Percentiles rank a stretch among this genome's conserved stretches.
These are phyloP conservation scores for Epistrophe eligans DNA, from an alignment of 2,888 invertebrate species.

Conservation along the genomic window DNA sequence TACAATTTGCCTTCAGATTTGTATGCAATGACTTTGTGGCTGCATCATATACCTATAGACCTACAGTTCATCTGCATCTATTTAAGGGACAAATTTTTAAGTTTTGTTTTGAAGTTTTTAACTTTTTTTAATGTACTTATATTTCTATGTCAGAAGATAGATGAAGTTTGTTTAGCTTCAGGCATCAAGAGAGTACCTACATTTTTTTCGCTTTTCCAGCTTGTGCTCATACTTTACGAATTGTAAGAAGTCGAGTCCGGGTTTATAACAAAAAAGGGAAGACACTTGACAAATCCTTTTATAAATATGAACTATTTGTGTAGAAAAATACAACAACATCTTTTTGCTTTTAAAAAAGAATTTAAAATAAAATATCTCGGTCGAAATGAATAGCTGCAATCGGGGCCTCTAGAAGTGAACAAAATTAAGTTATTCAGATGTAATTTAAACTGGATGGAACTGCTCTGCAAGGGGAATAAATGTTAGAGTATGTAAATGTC, in stretches of 20 bases:
- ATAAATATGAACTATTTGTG: neutral
- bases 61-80: neutral
- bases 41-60: neutral
- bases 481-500: no score
- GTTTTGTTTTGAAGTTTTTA: neutral
- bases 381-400: no score
- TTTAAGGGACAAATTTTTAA: neutral
- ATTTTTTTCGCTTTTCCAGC: neutral
- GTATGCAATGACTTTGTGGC: slow-evolving; percentile 3
- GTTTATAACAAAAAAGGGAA: neutral
- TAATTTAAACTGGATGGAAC: no score
- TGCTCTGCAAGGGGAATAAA: no score
- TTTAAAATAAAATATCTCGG: no score
- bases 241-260: neutral
- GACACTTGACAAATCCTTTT: neutral
- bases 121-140: neutral
- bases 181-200: neutral
- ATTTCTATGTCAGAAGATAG: neutral
- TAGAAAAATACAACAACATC: no score
- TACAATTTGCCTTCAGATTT: neutral
- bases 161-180: neutral
- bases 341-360: no score
- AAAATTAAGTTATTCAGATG: no score
- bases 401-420: no score
- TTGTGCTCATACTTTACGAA: neutral